Conservation (phyloP, 2,113 vertebrate species). For the Bolborhynchus lineola region DNA sequence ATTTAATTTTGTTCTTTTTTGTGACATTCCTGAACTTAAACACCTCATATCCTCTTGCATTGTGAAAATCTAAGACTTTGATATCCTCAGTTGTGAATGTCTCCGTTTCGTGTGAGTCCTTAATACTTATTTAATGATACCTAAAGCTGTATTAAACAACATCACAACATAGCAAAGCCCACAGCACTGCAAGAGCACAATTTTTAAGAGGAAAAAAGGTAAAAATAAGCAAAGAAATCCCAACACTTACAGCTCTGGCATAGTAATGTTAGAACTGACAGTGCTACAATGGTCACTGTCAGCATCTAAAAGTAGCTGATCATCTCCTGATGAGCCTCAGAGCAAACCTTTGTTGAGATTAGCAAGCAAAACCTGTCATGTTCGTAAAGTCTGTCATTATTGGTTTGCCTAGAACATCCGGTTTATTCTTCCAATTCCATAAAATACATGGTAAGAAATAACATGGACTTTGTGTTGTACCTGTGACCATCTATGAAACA, state of each 20-base stretch:
- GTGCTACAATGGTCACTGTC: background rate
- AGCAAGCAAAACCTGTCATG: background rate
- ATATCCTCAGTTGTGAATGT: background rate
- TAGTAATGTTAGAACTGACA: background rate
- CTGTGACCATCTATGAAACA: background rate
- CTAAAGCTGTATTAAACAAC: background rate
- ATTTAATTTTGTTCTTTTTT: background rate
- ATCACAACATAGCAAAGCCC: background rate
- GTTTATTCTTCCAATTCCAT: background rate
- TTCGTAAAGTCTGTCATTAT: background rate
- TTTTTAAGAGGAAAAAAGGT: background rate
- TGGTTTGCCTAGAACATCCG: background rate
- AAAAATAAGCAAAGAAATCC: background rate
- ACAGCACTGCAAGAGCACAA: background rate
- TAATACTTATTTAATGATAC: background rate
- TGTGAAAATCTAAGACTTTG: background rate
- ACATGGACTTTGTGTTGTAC: background rate
- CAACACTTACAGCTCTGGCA: background rate
- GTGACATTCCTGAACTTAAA: background rate
- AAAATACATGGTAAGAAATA: background rate
- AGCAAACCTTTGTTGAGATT: background rate
- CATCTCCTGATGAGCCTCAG: background rate
- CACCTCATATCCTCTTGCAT: background rate
- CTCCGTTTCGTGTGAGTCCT: background rate
- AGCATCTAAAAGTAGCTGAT: background rate